Base-by-base conservation (phyloP, 2,797 vertebrate genomes). In the Passerculus sandwichensis region DNA sequence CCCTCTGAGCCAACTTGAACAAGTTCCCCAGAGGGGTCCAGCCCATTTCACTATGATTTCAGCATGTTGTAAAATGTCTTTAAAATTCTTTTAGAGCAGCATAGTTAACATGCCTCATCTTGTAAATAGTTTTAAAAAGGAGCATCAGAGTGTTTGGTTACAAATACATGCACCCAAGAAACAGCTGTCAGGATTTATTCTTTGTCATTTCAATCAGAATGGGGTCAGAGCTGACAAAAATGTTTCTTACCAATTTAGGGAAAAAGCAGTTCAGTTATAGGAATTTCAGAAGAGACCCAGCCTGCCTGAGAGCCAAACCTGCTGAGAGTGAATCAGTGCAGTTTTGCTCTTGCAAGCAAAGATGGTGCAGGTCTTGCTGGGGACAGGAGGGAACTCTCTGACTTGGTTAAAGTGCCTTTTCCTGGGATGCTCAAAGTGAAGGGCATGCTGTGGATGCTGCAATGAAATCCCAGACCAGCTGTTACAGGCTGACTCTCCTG, bases 71-170 rank as follows among this genome's bases (percentile, higher is more conserved):
- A 75, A 89, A 83, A 83, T 6, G 15, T 15, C 22, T 54, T 82
- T 34, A 51, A 57, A 65, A 84, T 75, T 66, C 66, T 51, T 92
- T 81, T n/a, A 27, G 38, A 65, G 20, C 11, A 82, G 51, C 4
- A 0, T 51, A 57, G 23, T 69, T 80, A 38, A 61, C 4, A 1
- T n/a, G 42, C 13, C 27, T 50, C 2, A 0, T 65, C 66, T 34
- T 40, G n/a, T 45, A 80, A 95, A 77, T 29, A 17, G 19, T 64
- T 94, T 65, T 38, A 1, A 57, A 57, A 84, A 90, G 78, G 30
- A 2, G 1, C 21, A 53, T 61, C 47, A 38, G 47, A 60, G 6
- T 25, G 32, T 34, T 80, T 83, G 32, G 23, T 50, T 91, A 47
- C 54, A 90, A 88, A 84, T 48, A 36, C 11, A 36, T 1, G 10